Evolutionary conservation across 2,797 vertebrate genomes (phyloP).

Genomic region (Amblyraja radiata): DNA sequence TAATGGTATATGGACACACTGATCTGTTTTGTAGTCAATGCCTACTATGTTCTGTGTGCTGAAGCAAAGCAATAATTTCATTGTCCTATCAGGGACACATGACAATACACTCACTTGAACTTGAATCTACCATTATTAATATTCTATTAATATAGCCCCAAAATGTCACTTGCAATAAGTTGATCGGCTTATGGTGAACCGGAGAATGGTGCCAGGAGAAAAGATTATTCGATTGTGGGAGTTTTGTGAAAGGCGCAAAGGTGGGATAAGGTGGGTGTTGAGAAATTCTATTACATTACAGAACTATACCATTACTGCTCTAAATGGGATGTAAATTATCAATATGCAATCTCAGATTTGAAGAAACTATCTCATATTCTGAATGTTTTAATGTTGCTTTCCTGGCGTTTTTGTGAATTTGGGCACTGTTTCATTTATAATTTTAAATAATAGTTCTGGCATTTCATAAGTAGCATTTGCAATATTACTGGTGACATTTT

Average conservation of each 20-base stretch:
- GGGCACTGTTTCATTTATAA: neutral
- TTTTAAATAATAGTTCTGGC: neutral
- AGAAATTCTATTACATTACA: neutral
- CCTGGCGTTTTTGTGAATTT: neutral
- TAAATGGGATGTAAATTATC: neutral
- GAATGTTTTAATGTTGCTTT: neutral
- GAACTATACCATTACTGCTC: neutral
- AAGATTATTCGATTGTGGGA: neutral
- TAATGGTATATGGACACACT: too few species aligned
- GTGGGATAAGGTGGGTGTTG: neutral
- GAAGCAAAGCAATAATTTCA: too few species aligned
- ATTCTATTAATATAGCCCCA: too few species aligned
- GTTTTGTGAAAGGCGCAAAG: neutral
- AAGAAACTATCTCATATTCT: neutral
- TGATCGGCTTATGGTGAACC: neutral
- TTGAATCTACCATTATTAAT: neutral
- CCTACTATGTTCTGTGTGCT: too few species aligned
- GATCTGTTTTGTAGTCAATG: too few species aligned
- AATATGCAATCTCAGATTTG: neutral
- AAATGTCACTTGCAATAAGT: neutral
- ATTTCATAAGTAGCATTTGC: neutral
- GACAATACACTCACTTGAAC: too few species aligned
- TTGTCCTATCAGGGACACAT: too few species aligned
- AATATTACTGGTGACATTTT: neutral
- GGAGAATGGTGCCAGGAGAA: neutral